Evolutionary conservation across 2,797 vertebrate genomes (phyloP), one percentile per base, ranked within the genome.

Genomic region (Darevskia mixta): DNA sequence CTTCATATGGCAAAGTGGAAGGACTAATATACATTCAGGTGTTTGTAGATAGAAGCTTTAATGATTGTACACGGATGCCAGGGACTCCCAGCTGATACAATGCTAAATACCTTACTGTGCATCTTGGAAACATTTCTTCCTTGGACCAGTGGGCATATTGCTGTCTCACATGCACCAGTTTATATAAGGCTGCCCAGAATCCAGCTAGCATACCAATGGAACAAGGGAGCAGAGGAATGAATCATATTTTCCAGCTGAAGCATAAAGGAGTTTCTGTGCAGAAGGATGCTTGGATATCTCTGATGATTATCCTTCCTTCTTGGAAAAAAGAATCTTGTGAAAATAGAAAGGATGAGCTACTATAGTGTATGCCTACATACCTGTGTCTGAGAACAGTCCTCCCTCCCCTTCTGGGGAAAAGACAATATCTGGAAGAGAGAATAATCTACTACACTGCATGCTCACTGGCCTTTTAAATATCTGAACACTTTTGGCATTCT

Each of bases 111-210:
- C 2, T 5, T 43, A 82, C 1, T 15, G 18, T 73, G 75, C 69
- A 89, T 82, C 58, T 89, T 91, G 85, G 5, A 69, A 69, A 27
- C 0, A 23, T 64, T 94, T 91, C 55, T 64, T 89, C 71, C 85
- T 85, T 84, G 75, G 64, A 93, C 92, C 20, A 0, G 5, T 90
- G 76, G 43, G 3, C 20, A 49, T 90, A 82, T 88, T 55, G 29
- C 9, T 20, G 35, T 81, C 27, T 67, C 61, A 6, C 58, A 23
- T 15, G 18, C 2, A 32, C 7, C 11, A 79, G 66, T 27, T n/a
- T 15, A 72, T 80, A 71, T 11, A 45, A 41, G 35, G 49, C 35
- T 73, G 7, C 32, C 29, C 35, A 61, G 69, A 80, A 86, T 80
- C 27, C 67, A 87, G 15, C n/a, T n/a, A 38, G 25, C 45, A 79